Conservation (phyloP, 2,888 invertebrate genomes). For the Candidula unifasciata region DNA sequence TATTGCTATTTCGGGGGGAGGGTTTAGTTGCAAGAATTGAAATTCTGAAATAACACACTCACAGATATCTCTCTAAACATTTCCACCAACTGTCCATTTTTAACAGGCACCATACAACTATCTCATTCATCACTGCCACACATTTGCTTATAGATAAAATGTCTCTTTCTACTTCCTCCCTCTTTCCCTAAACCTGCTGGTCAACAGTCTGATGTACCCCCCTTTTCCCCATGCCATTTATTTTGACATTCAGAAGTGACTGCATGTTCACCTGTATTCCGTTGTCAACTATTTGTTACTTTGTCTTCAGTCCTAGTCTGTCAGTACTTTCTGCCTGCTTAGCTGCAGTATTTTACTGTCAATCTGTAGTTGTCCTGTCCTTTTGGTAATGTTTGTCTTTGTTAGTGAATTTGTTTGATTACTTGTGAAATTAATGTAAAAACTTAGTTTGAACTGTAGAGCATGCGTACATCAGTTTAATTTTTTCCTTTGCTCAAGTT, state of each 20-base stretch:
- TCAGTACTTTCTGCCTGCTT: neutral
- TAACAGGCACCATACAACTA: too few species aligned
- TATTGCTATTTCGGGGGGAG: too few species aligned
- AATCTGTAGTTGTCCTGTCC: conserved; percentile 7
- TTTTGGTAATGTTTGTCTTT: conserved; percentile 37
- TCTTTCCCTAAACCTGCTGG: too few species aligned
- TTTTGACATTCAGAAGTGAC: neutral
- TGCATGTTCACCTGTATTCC: conserved; percentile 34
- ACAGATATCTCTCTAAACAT: too few species aligned
- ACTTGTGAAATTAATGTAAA: conserved; percentile 25
- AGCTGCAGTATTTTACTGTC: neutral
- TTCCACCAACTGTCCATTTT: too few species aligned
- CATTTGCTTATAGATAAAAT: too few species aligned
- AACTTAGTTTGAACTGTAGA: conserved; percentile 30
- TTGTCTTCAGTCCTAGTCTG: neutral
- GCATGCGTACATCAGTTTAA: conserved; percentile 18
- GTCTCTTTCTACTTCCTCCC: too few species aligned
- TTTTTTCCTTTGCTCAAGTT: conserved; percentile 23
- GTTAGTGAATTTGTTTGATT: conserved; percentile 15
- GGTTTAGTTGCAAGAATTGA: too few species aligned
- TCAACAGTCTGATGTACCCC: neutral
- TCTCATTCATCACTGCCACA: too few species aligned
- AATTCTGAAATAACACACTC: too few species aligned
- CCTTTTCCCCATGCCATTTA: neutral
- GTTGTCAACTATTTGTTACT: neutral